phyloP scores from a whole-genome alignment of 2,888 invertebrate genomes.

The Tenthredo livida region DNA sequence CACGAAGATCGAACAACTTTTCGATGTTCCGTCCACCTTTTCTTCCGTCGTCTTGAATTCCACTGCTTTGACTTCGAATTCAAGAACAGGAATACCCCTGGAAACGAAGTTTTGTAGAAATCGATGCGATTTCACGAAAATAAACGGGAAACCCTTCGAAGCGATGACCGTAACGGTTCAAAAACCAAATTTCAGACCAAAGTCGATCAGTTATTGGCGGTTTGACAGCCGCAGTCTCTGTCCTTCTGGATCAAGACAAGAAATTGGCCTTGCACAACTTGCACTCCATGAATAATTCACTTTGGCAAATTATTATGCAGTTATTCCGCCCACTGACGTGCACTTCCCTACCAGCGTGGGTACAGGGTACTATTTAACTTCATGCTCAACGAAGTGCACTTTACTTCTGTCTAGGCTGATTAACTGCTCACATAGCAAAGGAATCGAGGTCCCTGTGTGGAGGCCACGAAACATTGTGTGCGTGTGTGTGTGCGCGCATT shows the following conservation, averaged over 20 bases:
- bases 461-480: background rate
- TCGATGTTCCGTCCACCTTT: too few relatives aligned
- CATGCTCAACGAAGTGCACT: slow-evolving; percentile 39
- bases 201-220: background rate
- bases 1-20: too few relatives aligned
- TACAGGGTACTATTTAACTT: slow-evolving; percentile 47
- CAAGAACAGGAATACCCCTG: background rate
- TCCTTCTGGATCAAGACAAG: background rate
- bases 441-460: background rate
- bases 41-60: too few relatives aligned
- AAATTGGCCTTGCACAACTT: slow-evolving; percentile 29
- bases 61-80: background rate
- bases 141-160: too few relatives aligned
- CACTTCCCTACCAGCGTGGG: slow-evolving; percentile 33
- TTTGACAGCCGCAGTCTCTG: background rate
- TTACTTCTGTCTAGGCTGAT: slow-evolving; percentile 42
- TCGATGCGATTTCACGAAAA: too few relatives aligned
- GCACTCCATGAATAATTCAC: slow-evolving; percentile 49
- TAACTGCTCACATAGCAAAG: slow-evolving; percentile 15
- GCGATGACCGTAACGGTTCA: background rate
- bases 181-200: background rate
- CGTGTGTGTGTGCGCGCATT: background rate
- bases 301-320: slow-evolving; percentile 44
- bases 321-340: slow-evolving; percentile 50
- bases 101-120: background rate